A percentile compares a stretch with the other conserved stretches of the same genome.
Evolutionary conservation across 1,140 invertebrate species (phyloP).

Genomic region (Leptinotarsa defecta): DNA sequence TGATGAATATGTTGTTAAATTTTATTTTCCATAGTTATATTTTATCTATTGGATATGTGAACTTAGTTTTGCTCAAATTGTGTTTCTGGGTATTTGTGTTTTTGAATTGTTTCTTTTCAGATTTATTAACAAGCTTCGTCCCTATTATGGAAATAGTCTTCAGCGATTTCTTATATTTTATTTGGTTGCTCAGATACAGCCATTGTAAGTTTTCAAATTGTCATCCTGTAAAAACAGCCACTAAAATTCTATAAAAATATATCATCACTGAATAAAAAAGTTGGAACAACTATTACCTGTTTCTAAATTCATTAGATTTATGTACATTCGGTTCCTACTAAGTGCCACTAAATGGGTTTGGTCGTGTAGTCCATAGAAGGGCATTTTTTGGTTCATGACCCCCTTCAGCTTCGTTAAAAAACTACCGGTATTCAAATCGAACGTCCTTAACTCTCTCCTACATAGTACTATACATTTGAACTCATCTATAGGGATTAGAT

Average conservation of each 20-base stretch:
- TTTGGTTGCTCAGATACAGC: too few species aligned
- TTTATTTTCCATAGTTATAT: too few species aligned
- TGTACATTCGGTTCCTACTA: slow-evolving; percentile 86
- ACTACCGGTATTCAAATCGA: slow-evolving; percentile 75
- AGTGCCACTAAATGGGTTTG: slow-evolving; percentile 77
- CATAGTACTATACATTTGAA: slow-evolving; percentile 79
- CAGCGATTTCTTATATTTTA: too few species aligned
- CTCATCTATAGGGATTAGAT: slow-evolving; percentile 72
- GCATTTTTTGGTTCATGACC: slow-evolving; percentile 92
- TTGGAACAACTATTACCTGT: slow-evolving; percentile 56
- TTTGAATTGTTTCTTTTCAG: too few species aligned
- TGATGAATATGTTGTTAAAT: too few species aligned
- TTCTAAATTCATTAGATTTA: slow-evolving; percentile 85
- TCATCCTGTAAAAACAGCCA: too few species aligned
- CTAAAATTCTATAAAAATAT: neutral
- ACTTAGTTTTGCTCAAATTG: too few species aligned
- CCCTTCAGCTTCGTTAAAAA: slow-evolving; percentile 77
- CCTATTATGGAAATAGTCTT: too few species aligned
- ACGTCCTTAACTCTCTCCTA: slow-evolving; percentile 77
- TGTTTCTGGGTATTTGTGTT: too few species aligned
- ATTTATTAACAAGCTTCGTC: too few species aligned
- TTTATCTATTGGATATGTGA: too few species aligned
- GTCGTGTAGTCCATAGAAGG: slow-evolving; percentile 83
- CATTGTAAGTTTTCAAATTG: too few species aligned
- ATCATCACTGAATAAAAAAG: slow-evolving; percentile 24